Evolutionary conservation across 1,140 invertebrate species (phyloP).

Genomic region (Zaprionus vittiger): DNA sequence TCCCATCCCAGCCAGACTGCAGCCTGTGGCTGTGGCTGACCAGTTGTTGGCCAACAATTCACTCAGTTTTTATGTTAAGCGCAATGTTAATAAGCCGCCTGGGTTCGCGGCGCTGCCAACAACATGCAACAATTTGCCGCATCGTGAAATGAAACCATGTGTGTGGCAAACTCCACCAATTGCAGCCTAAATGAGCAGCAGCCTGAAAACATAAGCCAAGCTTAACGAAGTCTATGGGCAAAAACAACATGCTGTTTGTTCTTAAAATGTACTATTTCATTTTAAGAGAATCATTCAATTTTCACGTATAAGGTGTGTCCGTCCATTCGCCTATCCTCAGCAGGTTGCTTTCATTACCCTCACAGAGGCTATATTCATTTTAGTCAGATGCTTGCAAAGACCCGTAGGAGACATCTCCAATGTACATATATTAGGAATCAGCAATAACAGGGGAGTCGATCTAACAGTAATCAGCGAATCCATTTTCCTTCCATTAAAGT

Average conservation of each 20-base stretch:
- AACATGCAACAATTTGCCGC: slow-evolving; percentile 14
- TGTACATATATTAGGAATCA: too few relatives aligned
- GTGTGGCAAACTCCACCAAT: background rate
- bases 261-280: background rate
- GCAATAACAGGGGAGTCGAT: too few relatives aligned
- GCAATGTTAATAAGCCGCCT: slow-evolving; percentile 61
- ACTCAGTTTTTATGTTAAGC: slow-evolving; percentile 51
- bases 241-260: too few relatives aligned
- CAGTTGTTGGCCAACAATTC: slow-evolving; percentile 55
- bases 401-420: too few relatives aligned
- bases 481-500: too few relatives aligned
- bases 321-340: too few relatives aligned
- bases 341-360: too few relatives aligned
- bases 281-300: background rate
- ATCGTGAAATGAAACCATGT: background rate
- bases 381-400: too few relatives aligned
- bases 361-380: too few relatives aligned
- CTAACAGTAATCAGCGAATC: too few relatives aligned
- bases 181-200: background rate
- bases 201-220: background rate
- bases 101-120: slow-evolving; percentile 5
- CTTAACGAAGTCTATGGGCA: too few relatives aligned
- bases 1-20: background rate
- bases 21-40: slow-evolving; percentile 54
- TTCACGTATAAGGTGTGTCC: too few relatives aligned